phyloP scores from a whole-genome alignment of 2,113 vertebrate genomes.

The Malurus melanocephalus region DNA sequence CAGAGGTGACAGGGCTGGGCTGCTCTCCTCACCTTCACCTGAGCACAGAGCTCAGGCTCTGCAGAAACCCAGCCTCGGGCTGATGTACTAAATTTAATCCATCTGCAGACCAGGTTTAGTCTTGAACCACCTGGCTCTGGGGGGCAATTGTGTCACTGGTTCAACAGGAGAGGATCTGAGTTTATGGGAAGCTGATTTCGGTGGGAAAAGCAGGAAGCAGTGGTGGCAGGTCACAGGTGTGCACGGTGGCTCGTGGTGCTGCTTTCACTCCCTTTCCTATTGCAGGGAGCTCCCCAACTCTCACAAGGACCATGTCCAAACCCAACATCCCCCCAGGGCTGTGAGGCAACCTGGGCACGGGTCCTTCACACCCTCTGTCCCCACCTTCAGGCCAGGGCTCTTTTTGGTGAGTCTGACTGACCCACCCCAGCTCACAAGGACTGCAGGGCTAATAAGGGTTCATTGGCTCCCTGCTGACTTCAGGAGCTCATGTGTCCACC shows the following conservation, averaged over 20 bases:
- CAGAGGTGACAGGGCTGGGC: rapidly evolving
- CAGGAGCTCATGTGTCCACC: rapidly evolving
- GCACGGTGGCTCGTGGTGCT: not conserved
- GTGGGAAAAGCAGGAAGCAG: no score
- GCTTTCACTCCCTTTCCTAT: not conserved
- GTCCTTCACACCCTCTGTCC: not conserved
- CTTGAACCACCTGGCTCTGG: not conserved
- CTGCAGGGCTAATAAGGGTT: not conserved
- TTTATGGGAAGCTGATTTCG: not conserved
- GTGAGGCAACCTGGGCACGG: not conserved
- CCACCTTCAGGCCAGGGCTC: not conserved
- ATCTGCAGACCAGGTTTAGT: not conserved
- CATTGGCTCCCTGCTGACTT: not conserved
- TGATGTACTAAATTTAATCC: not conserved
- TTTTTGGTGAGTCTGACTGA: not conserved
- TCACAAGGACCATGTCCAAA: not conserved
- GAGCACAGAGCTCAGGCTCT: not conserved
- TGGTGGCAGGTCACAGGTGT: not conserved
- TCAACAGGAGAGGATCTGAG: not conserved
- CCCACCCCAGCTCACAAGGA: not conserved
- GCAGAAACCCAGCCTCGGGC: rapidly evolving
- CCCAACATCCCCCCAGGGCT: not conserved
- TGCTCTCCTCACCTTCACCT: not conserved
- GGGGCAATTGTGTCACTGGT: no score
- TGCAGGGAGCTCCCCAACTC: not conserved